Conservation (phyloP, 2,113 vertebrate species). For the Poeciliopsis retropinna region DNA sequence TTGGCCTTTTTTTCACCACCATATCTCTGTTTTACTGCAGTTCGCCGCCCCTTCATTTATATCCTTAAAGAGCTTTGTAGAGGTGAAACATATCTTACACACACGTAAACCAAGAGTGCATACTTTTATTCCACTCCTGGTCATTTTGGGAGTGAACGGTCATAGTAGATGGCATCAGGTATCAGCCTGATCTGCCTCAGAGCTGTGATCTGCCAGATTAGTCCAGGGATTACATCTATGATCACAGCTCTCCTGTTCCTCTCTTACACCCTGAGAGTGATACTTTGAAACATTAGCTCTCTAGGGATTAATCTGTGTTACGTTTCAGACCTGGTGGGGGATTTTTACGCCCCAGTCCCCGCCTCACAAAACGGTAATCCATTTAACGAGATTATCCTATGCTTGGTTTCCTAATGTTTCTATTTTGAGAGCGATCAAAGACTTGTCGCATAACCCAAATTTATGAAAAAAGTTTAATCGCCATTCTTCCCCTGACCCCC, state of each 20-base stretch:
- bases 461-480: neutral
- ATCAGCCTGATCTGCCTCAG: constrained; percentile 47
- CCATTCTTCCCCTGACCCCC: neutral
- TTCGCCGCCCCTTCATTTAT: too few relatives aligned
- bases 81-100: neutral
- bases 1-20: neutral
- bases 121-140: constrained; percentile 22
- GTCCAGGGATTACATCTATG: constrained; percentile 49
- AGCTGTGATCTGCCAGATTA: constrained; percentile 59
- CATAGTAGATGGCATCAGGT: constrained; percentile 52
- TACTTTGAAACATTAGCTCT: constrained; percentile 28
- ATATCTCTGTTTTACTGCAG: neutral
- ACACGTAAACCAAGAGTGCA: neutral
- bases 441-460: constrained; percentile 16
- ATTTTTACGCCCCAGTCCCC: constrained; percentile 35
- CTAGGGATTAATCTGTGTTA: constrained; percentile 27
- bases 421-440: constrained; percentile 47
- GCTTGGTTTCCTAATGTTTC: constrained; percentile 42
- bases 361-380: constrained; percentile 52
- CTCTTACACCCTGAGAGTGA: constrained; percentile 9
- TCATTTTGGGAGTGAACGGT: constrained; percentile 30
- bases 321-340: constrained; percentile 4
- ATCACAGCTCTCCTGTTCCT: constrained; percentile 21
- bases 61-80: neutral
- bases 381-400: constrained; percentile 33